Base-by-base conservation (phyloP, 2,888 invertebrate species). In the Ferdinandea cuprea region DNA sequence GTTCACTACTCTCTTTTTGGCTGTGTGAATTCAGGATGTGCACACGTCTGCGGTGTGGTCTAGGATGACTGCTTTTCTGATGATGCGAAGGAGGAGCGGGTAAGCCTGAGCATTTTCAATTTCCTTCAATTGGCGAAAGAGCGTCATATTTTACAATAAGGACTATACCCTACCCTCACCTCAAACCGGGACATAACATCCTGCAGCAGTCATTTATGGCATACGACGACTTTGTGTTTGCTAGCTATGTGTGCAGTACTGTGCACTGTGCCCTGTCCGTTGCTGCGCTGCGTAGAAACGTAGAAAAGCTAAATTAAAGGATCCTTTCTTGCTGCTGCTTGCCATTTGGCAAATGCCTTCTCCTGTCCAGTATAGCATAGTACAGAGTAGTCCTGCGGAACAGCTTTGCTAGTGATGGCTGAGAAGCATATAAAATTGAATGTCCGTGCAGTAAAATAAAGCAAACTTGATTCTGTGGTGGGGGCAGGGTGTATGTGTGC, bases 141-240 rank as follows among this genome's bases (percentile, higher is more conserved):
- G 78, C 83, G 72, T 73, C 83, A 83, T 83, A 83, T 83, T 83
- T 83, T 83, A 78, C 78, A 83, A 83, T 73, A 78, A 83, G 77
- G 46, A 66, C 73, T 61, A 68, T n/a, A n/a, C n/a, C n/a, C n/a
- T n/a, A n/a, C n/a, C n/a, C n/a, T 61, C 44, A 72, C 35, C 61
- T 63, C 54, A 72, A 61, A 83, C 61, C 50, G n/a, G 30, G 21
- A 15, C 56, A 78, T n/a, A 83, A 72, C 66, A 78, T 78, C 73
- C 83, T 78, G 72, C 72, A 72, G 63, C 58, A 83, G 68, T 78
- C 83, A 77, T 73, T 83, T 78, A 78, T 73, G 78, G 56, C 78
- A 78, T 61, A 73, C 58, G 63, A 72, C 46, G 54, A 19, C 50
- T 58, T 73, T 54, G 54, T 19, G 17, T 19, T 35, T n/a, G n/a